Base-by-base conservation (phyloP, 2,113 vertebrate species). In the Gobio gobio region DNA sequence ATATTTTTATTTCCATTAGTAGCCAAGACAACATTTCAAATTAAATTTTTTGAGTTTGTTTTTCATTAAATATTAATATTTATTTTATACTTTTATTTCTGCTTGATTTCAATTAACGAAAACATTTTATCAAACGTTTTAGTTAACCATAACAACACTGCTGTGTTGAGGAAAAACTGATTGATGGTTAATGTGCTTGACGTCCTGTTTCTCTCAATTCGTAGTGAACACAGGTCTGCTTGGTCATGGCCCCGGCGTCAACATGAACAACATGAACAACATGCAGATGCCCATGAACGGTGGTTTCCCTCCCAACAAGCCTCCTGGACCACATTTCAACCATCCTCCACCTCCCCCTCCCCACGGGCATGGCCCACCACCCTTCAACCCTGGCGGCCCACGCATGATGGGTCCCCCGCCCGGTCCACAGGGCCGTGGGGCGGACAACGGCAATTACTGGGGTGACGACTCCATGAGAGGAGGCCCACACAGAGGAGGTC, bases 321-420 rank as follows among this genome's bases (percentile, higher is more conserved):
- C 93, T 0, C 93, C 93, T 0, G 93, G 95, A 47, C 97, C 96
- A 51, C 96, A 96, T 83, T 98, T 95, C 76, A 91, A 89, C 86
- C 94, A 94, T 82, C 94, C 94, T 0, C 94, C 93, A 0, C 96
- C 96, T 10, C 96, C 93, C 0, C 96, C 96, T 16, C 96, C 96
- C 0, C 96, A 95, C 36, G 92, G 90, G 51, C 96, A 96, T 3
- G 94, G 93, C 0, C 96, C 95, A 0, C 96, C 95, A 0, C 95
- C 94, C 3, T 95, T 94, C 63, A 92, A 91, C 3, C 18, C 84
- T 0, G 89, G 93, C 0, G 94, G 94, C 33, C 97, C 95, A 0
- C 95, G 96, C 68, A 97, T 98, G 91, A 94, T 98, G 93, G 97
- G 97, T 0, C 96, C 97, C 0, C 97, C 96, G 0, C 96, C 96